phyloP scores from a whole-genome alignment of 2,888 invertebrate species.

The Idaea biselata region DNA sequence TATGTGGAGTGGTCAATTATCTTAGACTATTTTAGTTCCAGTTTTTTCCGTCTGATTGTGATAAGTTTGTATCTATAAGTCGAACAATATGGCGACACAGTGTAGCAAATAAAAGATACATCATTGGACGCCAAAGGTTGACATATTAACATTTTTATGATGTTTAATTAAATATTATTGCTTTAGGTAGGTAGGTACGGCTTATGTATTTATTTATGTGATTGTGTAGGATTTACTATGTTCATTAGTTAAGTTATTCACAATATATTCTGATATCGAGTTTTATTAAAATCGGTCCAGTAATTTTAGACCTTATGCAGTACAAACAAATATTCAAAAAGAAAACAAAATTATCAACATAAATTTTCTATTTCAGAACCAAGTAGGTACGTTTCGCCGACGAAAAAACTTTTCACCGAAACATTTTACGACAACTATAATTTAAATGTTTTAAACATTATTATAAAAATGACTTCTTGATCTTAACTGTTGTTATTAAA shows the following conservation, averaged over 20 bases:
- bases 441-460: too few species aligned
- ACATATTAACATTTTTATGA: background rate
- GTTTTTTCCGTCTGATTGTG: background rate
- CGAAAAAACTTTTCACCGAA: background rate
- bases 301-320: background rate
- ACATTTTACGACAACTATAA: background rate
- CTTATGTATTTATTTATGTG: background rate
- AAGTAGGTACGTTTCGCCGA: background rate
- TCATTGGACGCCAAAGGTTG: background rate
- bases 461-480: too few species aligned
- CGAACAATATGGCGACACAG: background rate
- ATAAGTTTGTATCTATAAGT: background rate
- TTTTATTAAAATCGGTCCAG: background rate
- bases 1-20: background rate
- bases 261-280: background rate
- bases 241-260: background rate
- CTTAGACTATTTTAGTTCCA: background rate
- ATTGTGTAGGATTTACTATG: background rate
- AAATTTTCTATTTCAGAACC: too few species aligned
- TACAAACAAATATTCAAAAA: background rate
- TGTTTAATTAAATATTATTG: background rate
- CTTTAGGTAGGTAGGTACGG: background rate
- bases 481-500: too few species aligned
- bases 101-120: background rate
- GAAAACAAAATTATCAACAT: too few species aligned